Percentiles rank a stretch among this genome's conserved stretches.
phyloP scores from a whole-genome alignment of 2,888 invertebrate genomes.

The Parnassius mnemosyne region DNA sequence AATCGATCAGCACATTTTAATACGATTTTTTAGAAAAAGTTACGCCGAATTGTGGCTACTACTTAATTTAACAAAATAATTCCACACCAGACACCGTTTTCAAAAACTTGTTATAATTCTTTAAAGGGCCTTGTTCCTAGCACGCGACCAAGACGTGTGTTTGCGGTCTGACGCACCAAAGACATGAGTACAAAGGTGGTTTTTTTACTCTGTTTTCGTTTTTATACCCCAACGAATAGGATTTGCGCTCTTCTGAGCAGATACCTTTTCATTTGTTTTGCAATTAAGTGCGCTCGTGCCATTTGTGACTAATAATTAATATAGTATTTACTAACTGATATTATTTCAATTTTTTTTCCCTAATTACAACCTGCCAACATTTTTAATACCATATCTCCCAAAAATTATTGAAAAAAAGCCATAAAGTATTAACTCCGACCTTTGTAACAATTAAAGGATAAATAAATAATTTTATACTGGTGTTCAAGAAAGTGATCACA shows the following conservation, averaged over 20 bases:
- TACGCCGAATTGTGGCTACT: no score
- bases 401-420: no score
- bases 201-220: slow-evolving; percentile 17
- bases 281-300: slow-evolving; percentile 18
- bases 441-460: no score
- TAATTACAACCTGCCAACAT: no score
- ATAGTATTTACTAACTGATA: no score
- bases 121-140: slow-evolving; percentile 20
- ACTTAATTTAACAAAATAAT: slow-evolving; percentile 9
- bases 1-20: no score
- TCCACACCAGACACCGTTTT: slow-evolving; percentile 13
- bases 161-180: slow-evolving; percentile 30
- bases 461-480: no score
- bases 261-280: slow-evolving; percentile 28
- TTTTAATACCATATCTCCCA: no score
- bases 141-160: slow-evolving; percentile 29
- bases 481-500: no score
- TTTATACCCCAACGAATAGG: slow-evolving; percentile 33
- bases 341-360: no score
- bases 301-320: slow-evolving; percentile 10
- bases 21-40: no score
- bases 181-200: slow-evolving; percentile 30
- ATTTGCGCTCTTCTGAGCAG: slow-evolving; percentile 32
- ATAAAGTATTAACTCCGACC: no score
- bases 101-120: slow-evolving; percentile 18